Conservation (phyloP, 2,888 invertebrate species). For the Reticulitermes lucifugus region DNA sequence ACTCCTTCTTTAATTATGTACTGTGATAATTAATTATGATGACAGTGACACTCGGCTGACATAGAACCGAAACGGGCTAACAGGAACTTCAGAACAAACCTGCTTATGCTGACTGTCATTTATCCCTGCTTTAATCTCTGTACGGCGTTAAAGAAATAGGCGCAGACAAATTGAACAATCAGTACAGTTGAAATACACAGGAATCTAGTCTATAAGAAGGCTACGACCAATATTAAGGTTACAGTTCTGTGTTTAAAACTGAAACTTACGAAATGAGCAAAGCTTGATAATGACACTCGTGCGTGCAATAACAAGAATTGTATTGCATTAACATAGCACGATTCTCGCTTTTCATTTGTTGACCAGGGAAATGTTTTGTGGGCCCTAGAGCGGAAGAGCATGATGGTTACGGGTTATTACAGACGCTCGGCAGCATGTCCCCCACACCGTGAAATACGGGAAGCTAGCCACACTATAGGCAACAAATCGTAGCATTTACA, state of each 20-base stretch:
- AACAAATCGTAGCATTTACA: too few species aligned
- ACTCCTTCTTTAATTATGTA: neutral
- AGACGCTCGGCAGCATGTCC: neutral
- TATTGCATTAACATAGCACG: neutral
- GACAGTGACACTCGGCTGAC: neutral
- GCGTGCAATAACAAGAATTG: neutral
- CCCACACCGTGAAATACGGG: too few species aligned
- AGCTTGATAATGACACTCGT: neutral
- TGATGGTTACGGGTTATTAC: neutral
- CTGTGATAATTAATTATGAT: neutral
- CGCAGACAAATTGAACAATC: neutral
- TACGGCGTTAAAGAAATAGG: neutral
- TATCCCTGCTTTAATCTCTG: neutral
- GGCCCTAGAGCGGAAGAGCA: neutral
- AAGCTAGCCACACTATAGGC: too few species aligned
- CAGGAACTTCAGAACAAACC: neutral
- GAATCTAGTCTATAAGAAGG: neutral
- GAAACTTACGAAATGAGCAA: neutral
- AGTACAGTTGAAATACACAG: neutral
- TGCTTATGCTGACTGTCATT: neutral
- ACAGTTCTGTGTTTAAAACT: neutral
- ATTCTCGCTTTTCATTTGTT: neutral
- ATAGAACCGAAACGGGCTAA: neutral
- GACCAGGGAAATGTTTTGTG: neutral
- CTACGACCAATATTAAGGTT: neutral